Conservation (phyloP, 2,113 vertebrate genomes). For the Vanacampus margaritifer region DNA sequence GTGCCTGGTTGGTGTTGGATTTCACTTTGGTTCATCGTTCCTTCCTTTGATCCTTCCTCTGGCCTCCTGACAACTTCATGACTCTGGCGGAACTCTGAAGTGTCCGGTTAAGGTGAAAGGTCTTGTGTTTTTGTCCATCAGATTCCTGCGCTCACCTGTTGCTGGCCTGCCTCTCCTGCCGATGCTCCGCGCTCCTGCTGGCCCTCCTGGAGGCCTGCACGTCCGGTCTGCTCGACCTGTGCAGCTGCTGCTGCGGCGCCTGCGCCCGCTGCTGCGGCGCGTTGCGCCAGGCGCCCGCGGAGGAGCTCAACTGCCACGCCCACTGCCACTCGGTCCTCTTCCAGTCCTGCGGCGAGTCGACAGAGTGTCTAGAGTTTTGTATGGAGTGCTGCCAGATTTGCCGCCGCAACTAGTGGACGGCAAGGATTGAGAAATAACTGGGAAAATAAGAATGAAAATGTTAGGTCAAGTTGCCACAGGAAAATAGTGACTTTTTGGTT, state of each 20-base stretch:
- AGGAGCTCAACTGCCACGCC: constrained; percentile 69
- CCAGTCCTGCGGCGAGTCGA: constrained; percentile 68
- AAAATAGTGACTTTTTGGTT: no score
- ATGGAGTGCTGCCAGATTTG: constrained; percentile 64
- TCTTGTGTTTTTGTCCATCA: constrained; percentile 4
- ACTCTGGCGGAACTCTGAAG: no score
- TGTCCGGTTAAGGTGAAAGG: no score
- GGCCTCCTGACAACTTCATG: no score
- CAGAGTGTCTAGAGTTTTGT: constrained; percentile 71
- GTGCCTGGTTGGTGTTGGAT: no score
- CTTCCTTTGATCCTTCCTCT: no score
- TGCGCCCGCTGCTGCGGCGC: constrained; percentile 59
- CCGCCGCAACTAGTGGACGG: constrained; percentile 57
- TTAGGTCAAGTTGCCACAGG: no score
- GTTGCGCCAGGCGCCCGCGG: constrained; percentile 46
- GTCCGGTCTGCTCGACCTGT: constrained; percentile 38
- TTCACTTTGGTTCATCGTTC: no score
- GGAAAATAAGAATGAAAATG: no score
- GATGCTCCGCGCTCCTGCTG: constrained; percentile 26
- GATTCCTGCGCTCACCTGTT: constrained; percentile 64
- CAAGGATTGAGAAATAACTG: neutral
- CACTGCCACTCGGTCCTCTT: constrained; percentile 72
- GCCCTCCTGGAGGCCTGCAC: constrained; percentile 47
- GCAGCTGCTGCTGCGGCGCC: constrained; percentile 63
- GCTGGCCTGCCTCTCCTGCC: constrained; percentile 63